Conservation (phyloP, 2,113 vertebrate species). For the Hemicordylus capensis region DNA sequence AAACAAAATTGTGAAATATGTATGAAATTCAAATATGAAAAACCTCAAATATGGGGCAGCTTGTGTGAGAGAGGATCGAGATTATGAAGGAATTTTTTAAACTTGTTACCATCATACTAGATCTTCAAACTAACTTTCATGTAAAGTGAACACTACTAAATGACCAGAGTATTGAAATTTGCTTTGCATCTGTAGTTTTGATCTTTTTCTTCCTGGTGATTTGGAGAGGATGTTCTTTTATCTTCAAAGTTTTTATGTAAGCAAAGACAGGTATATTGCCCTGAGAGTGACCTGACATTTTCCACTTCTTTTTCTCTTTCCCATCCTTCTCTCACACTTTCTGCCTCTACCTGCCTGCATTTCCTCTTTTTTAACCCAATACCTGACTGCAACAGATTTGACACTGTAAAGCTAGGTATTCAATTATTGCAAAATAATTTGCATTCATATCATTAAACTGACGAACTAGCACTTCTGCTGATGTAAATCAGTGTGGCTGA, state of each 20-base stretch:
- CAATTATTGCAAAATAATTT: constrained; percentile 21
- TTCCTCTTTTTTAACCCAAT: constrained; percentile 29
- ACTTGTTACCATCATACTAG: constrained; percentile 56
- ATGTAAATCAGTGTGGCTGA: constrained; percentile 42
- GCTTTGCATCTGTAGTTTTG: constrained; percentile 57
- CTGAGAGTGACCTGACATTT: constrained; percentile 30
- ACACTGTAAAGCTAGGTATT: constrained; percentile 16
- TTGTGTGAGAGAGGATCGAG: not conserved
- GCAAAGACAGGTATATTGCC: constrained; percentile 30
- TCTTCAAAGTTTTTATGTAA: not conserved
- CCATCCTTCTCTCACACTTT: not conserved
- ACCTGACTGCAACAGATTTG: not conserved
- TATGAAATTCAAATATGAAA: not conserved
- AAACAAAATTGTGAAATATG: not conserved
- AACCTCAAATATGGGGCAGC: no score
- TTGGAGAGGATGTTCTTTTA: constrained; percentile 10
- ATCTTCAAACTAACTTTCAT: constrained; percentile 70
- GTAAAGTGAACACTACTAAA: constrained; percentile 48
- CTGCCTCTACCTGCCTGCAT: not conserved
- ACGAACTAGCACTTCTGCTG: constrained; percentile 41
- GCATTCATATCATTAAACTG: constrained; percentile 25
- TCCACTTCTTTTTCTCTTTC: not conserved
- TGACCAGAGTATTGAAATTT: constrained; percentile 53
- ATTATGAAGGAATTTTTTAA: not conserved
- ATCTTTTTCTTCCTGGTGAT: constrained; percentile 28